phyloP scores from a whole-genome alignment of 2,888 invertebrate genomes.

The Limnephilus lunatus region DNA sequence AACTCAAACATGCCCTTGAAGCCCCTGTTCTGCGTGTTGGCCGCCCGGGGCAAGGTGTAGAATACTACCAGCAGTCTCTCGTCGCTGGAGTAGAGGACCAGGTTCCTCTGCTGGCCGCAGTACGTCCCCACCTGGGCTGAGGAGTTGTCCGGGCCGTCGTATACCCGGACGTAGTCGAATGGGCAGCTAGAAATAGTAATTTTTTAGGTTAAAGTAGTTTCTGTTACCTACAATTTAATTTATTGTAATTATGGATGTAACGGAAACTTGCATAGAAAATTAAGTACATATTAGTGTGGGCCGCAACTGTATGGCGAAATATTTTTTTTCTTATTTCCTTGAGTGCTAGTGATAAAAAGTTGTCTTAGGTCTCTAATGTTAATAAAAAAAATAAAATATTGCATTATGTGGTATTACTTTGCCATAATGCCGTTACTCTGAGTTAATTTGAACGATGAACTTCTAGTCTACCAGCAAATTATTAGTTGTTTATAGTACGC shows the following conservation, averaged over 20 bases:
- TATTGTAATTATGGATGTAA: not conserved
- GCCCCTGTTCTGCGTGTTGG: constrained; percentile 97
- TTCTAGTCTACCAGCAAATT: too few relatives aligned
- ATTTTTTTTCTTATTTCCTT: too few relatives aligned
- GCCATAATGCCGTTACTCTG: too few relatives aligned
- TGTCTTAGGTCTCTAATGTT: too few relatives aligned
- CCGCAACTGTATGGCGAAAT: too few relatives aligned
- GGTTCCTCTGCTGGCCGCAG: constrained; percentile 97
- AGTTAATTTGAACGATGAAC: too few relatives aligned
- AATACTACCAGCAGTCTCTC: constrained; percentile 94
- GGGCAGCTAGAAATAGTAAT: constrained; percentile 87
- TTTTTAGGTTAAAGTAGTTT: constrained; percentile 18
- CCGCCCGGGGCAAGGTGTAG: constrained; percentile 92
- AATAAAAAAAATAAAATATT: too few relatives aligned
- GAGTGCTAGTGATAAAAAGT: too few relatives aligned
- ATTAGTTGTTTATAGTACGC: too few relatives aligned
- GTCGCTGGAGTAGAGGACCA: constrained; percentile 96
- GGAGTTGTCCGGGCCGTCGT: constrained; percentile 93
- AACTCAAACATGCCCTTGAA: constrained; percentile 99
- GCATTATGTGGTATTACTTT: too few relatives aligned
- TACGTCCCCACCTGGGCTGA: constrained; percentile 96
- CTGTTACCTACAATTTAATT: not conserved
- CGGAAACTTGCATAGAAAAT: too few relatives aligned
- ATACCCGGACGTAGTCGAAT: constrained; percentile 97
- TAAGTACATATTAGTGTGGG: too few relatives aligned